phyloP scores from a whole-genome alignment of 2,797 vertebrate species.

The Knipowitschia caucasica region DNA sequence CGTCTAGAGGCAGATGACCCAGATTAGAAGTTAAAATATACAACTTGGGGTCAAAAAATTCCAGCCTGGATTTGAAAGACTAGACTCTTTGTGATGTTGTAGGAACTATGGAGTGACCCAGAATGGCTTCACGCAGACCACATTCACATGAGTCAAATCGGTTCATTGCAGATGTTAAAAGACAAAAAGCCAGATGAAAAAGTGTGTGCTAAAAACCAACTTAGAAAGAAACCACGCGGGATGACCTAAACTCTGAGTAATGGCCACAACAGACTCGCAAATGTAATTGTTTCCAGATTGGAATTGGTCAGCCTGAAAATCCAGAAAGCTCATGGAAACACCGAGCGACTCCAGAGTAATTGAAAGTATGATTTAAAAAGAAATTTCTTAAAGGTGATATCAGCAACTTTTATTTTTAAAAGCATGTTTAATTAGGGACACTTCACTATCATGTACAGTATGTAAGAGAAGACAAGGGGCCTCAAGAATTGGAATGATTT shows the following conservation, averaged over 20 bases:
- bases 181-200: neutral
- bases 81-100: neutral
- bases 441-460: too few species aligned
- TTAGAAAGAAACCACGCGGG: neutral
- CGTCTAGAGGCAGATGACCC: neutral
- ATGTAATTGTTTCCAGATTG: slow-evolving; percentile 25
- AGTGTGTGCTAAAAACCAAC: neutral
- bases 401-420: too few species aligned
- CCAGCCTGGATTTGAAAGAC: neutral
- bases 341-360: too few species aligned
- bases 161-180: slow-evolving; percentile 8
- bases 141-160: neutral
- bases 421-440: too few species aligned
- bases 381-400: too few species aligned
- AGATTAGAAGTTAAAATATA: slow-evolving; percentile 6
- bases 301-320: neutral
- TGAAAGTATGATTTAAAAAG: too few species aligned
- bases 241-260: slow-evolving; percentile 8
- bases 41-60: neutral
- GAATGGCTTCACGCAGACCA: neutral
- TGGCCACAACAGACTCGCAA: slow-evolving; percentile 18
- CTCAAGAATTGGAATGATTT: too few species aligned
- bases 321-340: neutral
- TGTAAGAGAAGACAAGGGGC: too few species aligned
- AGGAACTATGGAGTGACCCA: neutral